These are phyloP conservation scores for Virgularia gustaviana DNA, from an alignment of 92 coral and sea anemone species.

Conservation along the genomic window DNA sequence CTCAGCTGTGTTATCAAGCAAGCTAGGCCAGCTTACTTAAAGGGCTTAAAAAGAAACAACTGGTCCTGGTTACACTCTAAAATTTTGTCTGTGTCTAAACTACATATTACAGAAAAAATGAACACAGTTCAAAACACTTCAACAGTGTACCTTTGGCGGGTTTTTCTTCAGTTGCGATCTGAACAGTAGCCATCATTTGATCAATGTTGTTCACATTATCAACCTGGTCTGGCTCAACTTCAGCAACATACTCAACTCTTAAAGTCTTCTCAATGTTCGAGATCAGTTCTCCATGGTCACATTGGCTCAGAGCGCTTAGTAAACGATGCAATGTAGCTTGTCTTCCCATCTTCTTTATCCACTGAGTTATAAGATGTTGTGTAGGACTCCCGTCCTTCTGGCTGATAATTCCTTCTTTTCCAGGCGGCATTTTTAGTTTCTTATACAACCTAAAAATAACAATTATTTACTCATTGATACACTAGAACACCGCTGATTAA, in stretches of 20 bases:
- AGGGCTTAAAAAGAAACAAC: no score
- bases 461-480: no score
- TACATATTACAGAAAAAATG: no score
- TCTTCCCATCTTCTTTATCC: slow-evolving; percentile 53
- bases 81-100: no score
- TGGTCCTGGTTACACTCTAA: no score
- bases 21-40: no score
- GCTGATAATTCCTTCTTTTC: slow-evolving; percentile 25
- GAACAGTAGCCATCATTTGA: background rate
- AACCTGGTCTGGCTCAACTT: background rate
- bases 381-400: slow-evolving; percentile 55
- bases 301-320: slow-evolving; percentile 30
- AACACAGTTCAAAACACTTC: no score
- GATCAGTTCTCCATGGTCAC: slow-evolving; percentile 52
- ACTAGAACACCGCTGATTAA: no score
- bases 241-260: background rate
- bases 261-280: slow-evolving; percentile 41
- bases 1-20: no score
- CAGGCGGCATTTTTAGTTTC: slow-evolving; percentile 51
- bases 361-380: slow-evolving; percentile 35
- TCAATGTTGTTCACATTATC: slow-evolving; percentile 12
- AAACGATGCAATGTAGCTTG: slow-evolving; percentile 50
- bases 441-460: slow-evolving; percentile 45
- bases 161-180: background rate
- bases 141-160: background rate